Conservation (phyloP, 2,113 vertebrate genomes). For the Pleuronectes platessa region DNA sequence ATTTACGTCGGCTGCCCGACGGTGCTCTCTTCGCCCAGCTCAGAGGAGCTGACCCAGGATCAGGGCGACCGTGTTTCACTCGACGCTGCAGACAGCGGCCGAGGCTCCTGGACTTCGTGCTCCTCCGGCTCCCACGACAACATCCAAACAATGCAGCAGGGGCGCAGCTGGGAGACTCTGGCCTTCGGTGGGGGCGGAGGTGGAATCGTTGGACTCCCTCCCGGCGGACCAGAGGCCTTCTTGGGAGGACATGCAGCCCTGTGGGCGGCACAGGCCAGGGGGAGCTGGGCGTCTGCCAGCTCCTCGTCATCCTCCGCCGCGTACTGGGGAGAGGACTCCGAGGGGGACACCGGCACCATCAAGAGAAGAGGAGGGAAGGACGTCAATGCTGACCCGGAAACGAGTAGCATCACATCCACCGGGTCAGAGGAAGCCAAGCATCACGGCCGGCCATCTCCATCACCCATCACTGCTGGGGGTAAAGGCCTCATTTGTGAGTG, state of each 20-base stretch:
- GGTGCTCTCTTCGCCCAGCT: constrained; percentile 94
- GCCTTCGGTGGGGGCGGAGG: constrained; percentile 85
- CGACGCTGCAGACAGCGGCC: constrained; percentile 96
- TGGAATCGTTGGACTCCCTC: constrained; percentile 85
- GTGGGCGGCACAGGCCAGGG: constrained; percentile 91
- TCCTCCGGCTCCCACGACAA: constrained; percentile 98
- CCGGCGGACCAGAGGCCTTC: constrained; percentile 82
- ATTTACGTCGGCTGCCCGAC: constrained; percentile 88
- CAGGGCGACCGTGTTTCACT: constrained; percentile 95
- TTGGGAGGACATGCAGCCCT: constrained; percentile 85
- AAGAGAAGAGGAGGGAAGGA: constrained; percentile 97
- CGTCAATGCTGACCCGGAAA: constrained; percentile 89
- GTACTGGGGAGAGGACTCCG: constrained; percentile 97
- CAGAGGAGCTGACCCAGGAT: constrained; percentile 96
- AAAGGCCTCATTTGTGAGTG: constrained; percentile 91
- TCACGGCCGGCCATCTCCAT: constrained; percentile 78
- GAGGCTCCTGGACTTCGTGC: constrained; percentile 98
- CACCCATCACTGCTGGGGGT: constrained; percentile 87
- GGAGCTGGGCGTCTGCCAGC: constrained; percentile 92
- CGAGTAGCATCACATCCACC: constrained; percentile 88
- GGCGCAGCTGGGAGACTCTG: constrained; percentile 95
- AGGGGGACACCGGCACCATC: constrained; percentile 98
- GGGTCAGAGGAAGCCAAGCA: constrained; percentile 91
- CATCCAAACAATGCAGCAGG: constrained; percentile 97
- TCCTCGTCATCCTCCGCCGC: constrained; percentile 90